Base-by-base conservation (phyloP, 2,888 invertebrate genomes). In the Yponomeuta sedellus region DNA sequence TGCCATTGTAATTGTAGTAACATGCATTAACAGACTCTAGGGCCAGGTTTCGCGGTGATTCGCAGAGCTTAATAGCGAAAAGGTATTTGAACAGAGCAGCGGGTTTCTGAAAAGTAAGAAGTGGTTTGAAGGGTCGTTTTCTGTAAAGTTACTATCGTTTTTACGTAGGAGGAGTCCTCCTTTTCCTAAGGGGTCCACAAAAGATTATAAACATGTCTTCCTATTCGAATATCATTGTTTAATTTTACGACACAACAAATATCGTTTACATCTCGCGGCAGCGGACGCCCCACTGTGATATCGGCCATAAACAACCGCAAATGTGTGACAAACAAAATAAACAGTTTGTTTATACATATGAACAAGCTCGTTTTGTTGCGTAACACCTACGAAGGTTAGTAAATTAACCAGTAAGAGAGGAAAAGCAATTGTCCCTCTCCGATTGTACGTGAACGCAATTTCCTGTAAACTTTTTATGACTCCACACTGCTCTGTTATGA, bases 211-310 rank as follows among this genome's bases (percentile, higher is more conserved):
- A 64, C 64, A 44, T 28, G 44, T 22, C 52, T 16, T 22, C 11
- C 44, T 56, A 64, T 52, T 20, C 19, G 34, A 65, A 39, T 11
- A 39, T 61, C 19, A 52, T 66, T 62, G 62, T 66, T 62, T 63
- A 66, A 44, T 66, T 66, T 62, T 66, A 61, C 56, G 40, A 65
- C 22, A 16, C 19, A 16, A 39, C 28, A 62, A 73, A 76, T 72
- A 73, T 73, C 75, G 70, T 72, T 78, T 73, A 71, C 66, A 77
- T 78, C 74, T 75, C 76, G 78, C 81, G 71, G 81, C 78, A 80
- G 82, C 77, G 68, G 75, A 74, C 72, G 61, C 68, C 80, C 77
- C 69, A 78, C 77, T 75, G 78, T 61, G 76, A 72, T 59, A 67
- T 69, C 34, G 68, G 28, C 64, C 64, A 69, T 72, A 71, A 71